phyloP scores from a whole-genome alignment of 2,113 vertebrate genomes.

The Lophius piscatorius region DNA sequence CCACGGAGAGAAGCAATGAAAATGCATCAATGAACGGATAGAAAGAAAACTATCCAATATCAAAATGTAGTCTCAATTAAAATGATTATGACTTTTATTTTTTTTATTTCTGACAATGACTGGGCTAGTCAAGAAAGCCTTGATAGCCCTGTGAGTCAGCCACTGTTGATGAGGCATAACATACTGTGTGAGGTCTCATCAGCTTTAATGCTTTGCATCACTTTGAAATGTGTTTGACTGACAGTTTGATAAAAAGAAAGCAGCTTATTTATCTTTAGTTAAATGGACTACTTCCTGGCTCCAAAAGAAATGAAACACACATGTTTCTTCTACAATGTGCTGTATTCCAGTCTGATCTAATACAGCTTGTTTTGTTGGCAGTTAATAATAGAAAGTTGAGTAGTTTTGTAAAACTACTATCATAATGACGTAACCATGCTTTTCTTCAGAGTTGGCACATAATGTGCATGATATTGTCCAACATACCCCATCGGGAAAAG shows the following conservation, averaged over 20 bases:
- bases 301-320: slow-evolving; percentile 39
- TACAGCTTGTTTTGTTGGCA: slow-evolving; percentile 17
- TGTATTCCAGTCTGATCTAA: slow-evolving; percentile 24
- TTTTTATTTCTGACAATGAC: too few relatives aligned
- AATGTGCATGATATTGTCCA: background rate
- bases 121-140: too few relatives aligned
- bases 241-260: slow-evolving; percentile 25
- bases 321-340: slow-evolving; percentile 34
- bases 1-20: too few relatives aligned
- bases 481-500: slow-evolving; percentile 13
- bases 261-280: slow-evolving; percentile 63
- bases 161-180: too few relatives aligned
- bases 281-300: too few relatives aligned
- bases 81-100: too few relatives aligned
- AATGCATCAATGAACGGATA: too few relatives aligned
- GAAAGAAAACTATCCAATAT: too few relatives aligned
- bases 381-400: slow-evolving; percentile 20
- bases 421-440: slow-evolving; percentile 5
- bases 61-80: too few relatives aligned
- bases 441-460: slow-evolving; percentile 32
- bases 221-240: slow-evolving; percentile 36
- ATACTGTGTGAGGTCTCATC: slow-evolving; percentile 63
- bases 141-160: too few relatives aligned
- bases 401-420: slow-evolving; percentile 5
- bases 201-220: slow-evolving; percentile 7